Evolutionary conservation across 37 sponge, comb jelly and placozoan genomes (phyloP).

Genomic region (Beroe forskalii): DNA sequence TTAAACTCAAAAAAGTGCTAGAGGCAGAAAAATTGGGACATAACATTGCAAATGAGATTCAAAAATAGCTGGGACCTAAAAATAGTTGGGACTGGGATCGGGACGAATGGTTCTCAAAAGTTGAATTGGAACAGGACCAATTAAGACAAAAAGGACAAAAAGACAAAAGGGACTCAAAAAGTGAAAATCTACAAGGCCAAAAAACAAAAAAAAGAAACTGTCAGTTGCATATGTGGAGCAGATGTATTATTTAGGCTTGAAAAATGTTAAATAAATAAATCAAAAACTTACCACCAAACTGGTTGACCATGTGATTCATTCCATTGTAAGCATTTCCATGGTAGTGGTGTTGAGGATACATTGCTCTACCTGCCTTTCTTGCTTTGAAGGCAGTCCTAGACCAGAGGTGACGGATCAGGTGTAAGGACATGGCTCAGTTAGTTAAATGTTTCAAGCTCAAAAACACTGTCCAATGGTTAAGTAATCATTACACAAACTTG

Average conservation of each 20-base stretch:
- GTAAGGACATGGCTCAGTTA: not conserved
- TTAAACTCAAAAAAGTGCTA: too few species aligned
- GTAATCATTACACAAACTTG: too few species aligned
- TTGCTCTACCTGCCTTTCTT: not conserved
- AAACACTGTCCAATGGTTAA: too few species aligned
- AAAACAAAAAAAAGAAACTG: not conserved
- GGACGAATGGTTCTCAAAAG: too few species aligned
- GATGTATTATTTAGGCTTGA: not conserved
- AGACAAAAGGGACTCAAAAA: not conserved
- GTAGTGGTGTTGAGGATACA: slow-evolving; percentile 22
- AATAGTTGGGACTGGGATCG: too few species aligned
- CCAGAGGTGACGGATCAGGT: not conserved
- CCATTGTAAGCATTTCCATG: not conserved
- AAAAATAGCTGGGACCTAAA: too few species aligned
- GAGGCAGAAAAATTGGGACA: too few species aligned
- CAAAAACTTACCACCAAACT: slow-evolving; percentile 60
- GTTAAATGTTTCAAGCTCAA: too few species aligned
- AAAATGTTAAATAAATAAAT: not conserved
- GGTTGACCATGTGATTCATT: slow-evolving; percentile 59
- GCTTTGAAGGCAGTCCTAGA: not conserved
- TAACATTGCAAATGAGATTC: too few species aligned
- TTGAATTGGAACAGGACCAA: too few species aligned
- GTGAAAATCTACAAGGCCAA: not conserved
- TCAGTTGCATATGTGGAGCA: not conserved
- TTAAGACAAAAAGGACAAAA: not conserved